These are phyloP conservation scores for Gadopsis bispinosus DNA, from an alignment of 2,797 vertebrate species.

Conservation along the genomic window DNA sequence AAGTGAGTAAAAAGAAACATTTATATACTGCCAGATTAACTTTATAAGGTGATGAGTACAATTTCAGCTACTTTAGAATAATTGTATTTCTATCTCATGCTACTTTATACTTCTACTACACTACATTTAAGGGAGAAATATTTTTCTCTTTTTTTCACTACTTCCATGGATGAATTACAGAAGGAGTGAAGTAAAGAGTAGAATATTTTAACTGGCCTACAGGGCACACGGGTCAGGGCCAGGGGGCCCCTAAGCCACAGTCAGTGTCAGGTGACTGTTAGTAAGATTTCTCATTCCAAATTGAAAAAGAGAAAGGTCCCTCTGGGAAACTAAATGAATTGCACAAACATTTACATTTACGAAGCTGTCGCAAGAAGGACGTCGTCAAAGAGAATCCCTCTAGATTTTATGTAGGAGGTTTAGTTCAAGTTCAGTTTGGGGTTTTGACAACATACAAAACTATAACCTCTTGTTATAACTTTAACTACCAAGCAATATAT, in stretches of 20 bases:
- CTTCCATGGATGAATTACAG: not conserved
- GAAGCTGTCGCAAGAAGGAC: not conserved
- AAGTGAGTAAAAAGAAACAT: not conserved
- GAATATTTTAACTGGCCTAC: not conserved
- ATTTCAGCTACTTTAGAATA: not conserved
- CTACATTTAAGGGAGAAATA: not conserved
- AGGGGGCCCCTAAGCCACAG: not conserved
- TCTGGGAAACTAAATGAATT: not conserved
- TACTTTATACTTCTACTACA: not conserved
- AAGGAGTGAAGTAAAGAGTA: not conserved
- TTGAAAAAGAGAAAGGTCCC: not conserved
- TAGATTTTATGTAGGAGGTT: not conserved
- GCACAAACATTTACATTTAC: not conserved
- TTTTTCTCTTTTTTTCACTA: not conserved
- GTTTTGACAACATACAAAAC: not conserved
- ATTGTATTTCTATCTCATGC: not conserved
- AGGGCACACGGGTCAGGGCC: not conserved
- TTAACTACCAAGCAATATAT: not conserved
- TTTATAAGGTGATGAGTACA: not conserved
- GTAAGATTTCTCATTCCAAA: not conserved
- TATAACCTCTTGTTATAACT: no score
- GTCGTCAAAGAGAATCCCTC: not conserved
- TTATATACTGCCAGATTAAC: not conserved
- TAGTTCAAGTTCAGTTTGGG: not conserved
- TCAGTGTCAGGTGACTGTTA: not conserved